A percentile compares a stretch with the other conserved stretches of the same genome.
Conservation (phyloP, 2,888 invertebrate genomes). For the Hydropsyche betteni region DNA sequence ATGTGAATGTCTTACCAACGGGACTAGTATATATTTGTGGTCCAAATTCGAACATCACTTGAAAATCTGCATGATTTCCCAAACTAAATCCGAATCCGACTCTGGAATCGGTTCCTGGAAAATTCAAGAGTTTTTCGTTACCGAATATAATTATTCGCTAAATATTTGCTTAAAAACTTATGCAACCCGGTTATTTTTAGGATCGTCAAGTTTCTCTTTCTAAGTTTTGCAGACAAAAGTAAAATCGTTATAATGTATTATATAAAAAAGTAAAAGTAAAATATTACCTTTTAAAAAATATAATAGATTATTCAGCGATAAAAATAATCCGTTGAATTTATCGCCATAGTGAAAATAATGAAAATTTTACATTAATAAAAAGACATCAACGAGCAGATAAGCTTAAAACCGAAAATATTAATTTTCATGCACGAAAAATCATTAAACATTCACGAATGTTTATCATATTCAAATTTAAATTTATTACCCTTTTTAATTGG, state of each 20-base stretch:
- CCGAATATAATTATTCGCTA: background rate
- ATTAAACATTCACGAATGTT: background rate
- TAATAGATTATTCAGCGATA: background rate
- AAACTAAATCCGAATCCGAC: conserved; percentile 82
- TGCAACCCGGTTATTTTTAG: background rate
- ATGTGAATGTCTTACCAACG: conserved; percentile 61
- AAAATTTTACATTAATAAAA: background rate
- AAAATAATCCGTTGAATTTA: background rate
- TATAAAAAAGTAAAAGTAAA: background rate
- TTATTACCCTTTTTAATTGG: conserved; percentile 81
- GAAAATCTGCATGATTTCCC: conserved; percentile 84
- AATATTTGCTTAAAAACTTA: conserved; percentile 14
- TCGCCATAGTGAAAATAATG: background rate
- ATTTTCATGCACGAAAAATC: background rate
- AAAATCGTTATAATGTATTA: too few species aligned
- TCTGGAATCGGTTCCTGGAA: conserved; percentile 80
- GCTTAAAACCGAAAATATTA: background rate
- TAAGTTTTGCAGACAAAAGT: too few species aligned
- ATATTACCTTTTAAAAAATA: background rate
- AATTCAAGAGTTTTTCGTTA: conserved; percentile 22
- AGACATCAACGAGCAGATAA: conserved; percentile 18
- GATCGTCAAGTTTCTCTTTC: too few species aligned
- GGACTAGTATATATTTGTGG: conserved; percentile 80
- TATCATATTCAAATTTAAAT: background rate
- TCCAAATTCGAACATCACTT: conserved; percentile 78